Base-by-base conservation (phyloP, 2,888 invertebrate genomes). In the Tryphoninae sp. region DNA sequence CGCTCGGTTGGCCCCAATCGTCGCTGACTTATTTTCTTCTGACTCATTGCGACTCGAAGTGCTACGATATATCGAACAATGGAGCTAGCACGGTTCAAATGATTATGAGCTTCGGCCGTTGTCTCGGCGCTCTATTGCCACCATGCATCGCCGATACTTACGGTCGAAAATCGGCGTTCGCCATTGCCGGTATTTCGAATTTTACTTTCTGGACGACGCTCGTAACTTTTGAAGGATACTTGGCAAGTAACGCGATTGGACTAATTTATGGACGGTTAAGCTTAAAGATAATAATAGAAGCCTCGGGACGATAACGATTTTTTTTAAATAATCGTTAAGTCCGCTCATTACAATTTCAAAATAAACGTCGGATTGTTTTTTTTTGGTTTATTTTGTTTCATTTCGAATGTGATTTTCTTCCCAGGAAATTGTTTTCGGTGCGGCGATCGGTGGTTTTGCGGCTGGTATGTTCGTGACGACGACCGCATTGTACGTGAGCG, bases 51-150 rank as follows among this genome's bases (percentile, higher is more conserved):
- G 68, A 74, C 61, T 40, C 16, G 2, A 62, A 16, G 1, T 81
- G 75, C 19, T 13, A 71, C 22, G 49, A 78, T 51, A 8, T 16
- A 8, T 49, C 64, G 11, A 8, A n/a, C 2, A 53, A 81, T 22
- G 61, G 67, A 1, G 68, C 16, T 9, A 49, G 55, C 33, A 82
- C 67, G 4, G 67, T 75, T 61, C 78, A 78, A 9, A 51, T 80
- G 26, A 58, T 81, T 8, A 84, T 86, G 76, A 85, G 84, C 73
- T 71, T 83, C 4, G 87, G 86, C 6, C 84, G 86, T 9, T 86
- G 85, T 61, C 19, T 87, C 22, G 87, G 87, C 13, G 85, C 86
- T 11, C 33, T 88, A 0, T 51, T 82, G n/a, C 86, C 87, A 7
- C 79, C 84, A 9, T 86, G 83, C 64, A 45, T 87, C 55, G 86